phyloP scores from a whole-genome alignment of 2,113 vertebrate species.

The Eurystomus gularis region DNA sequence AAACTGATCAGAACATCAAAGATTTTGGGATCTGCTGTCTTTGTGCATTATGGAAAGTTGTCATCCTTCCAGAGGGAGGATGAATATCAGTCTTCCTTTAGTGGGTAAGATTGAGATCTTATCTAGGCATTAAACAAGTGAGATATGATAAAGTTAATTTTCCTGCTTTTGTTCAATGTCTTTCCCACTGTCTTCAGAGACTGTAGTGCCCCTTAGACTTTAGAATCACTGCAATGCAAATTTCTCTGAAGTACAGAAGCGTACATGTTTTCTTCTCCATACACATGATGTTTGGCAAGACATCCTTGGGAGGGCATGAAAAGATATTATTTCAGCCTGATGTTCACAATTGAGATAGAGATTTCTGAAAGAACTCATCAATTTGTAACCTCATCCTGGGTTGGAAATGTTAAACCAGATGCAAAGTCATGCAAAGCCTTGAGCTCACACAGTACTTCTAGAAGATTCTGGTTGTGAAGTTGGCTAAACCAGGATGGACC shows the following conservation, averaged over 20 bases:
- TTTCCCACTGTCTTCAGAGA: not conserved
- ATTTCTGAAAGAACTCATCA: not conserved
- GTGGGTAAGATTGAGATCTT: not conserved
- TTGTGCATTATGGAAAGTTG: not conserved
- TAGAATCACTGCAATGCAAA: not conserved
- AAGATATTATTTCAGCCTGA: not conserved
- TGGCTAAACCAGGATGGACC: not conserved
- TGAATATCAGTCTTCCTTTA: not conserved
- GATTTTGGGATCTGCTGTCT: not conserved
- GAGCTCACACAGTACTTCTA: not conserved
- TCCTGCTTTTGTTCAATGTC: not conserved
- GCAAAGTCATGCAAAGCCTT: not conserved
- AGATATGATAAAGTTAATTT: not conserved
- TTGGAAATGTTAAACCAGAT: not conserved
- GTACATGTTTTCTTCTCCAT: not conserved
- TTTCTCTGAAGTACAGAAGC: not conserved
- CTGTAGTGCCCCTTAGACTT: not conserved
- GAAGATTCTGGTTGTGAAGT: not conserved
- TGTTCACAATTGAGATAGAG: not conserved
- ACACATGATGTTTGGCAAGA: rapidly evolving
- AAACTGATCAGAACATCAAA: not conserved
- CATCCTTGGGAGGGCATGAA: not conserved
- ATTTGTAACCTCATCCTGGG: not conserved
- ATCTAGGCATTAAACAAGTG: not conserved
- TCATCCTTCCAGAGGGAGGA: not conserved